Percentiles rank a stretch among this genome's conserved stretches.
These are phyloP conservation scores for Aphelocoma coerulescens DNA, from an alignment of 2,113 vertebrate genomes.

Conservation along the genomic window DNA sequence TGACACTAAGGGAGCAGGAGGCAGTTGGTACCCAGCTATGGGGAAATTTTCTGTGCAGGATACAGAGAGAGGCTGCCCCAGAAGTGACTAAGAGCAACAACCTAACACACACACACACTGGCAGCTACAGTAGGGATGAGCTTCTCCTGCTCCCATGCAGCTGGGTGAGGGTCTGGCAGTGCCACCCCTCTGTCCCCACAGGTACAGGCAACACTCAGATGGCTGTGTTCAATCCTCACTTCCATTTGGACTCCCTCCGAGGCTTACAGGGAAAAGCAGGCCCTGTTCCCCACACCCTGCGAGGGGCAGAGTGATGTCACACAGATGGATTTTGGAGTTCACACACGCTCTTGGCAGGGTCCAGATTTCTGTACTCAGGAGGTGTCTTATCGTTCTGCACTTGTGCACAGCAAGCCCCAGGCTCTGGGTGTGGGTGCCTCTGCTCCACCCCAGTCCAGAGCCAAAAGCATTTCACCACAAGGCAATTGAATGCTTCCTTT, in stretches of 20 bases:
- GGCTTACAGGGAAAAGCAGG: neutral
- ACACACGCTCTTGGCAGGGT: neutral
- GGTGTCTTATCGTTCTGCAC: neutral
- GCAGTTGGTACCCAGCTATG: neutral
- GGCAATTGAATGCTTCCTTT: conserved; percentile 48
- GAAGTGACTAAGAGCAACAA: neutral
- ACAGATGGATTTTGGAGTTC: neutral
- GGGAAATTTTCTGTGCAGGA: neutral
- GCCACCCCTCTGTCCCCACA: neutral
- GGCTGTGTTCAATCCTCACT: neutral
- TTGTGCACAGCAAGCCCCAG: conserved; percentile 15
- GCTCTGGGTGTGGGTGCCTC: conserved; percentile 35
- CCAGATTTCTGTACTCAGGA: neutral
- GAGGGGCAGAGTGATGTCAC: neutral
- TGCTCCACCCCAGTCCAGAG: neutral
- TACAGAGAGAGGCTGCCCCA: neutral
- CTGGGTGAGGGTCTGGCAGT: neutral
- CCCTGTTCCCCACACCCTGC: neutral
- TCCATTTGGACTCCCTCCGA: neutral
- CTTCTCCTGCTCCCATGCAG: neutral
- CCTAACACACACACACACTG: accelerated
- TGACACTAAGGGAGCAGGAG: neutral
- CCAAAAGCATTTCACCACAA: conserved; percentile 54
- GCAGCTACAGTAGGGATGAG: accelerated
- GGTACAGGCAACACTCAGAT: neutral